Percentiles rank a stretch among this genome's conserved stretches.
Evolutionary conservation across 2,797 vertebrate genomes (phyloP).

Genomic region (Eremophila alpestris): DNA sequence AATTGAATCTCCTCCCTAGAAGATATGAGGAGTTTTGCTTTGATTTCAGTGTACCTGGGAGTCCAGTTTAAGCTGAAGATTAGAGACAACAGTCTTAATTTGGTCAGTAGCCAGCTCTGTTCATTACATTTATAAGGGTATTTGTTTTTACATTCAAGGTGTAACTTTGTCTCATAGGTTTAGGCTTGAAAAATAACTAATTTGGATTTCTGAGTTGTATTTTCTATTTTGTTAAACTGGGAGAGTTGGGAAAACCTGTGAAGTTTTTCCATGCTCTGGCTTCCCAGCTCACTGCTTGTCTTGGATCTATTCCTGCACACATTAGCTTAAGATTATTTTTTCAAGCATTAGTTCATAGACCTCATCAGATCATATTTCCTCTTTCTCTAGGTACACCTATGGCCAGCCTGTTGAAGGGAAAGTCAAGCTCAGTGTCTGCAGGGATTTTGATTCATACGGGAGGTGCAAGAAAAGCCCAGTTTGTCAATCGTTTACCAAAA

Average conservation of each 20-base stretch:
- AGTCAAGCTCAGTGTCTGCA: constrained; percentile 66
- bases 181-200: not conserved
- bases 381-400: constrained; percentile 64
- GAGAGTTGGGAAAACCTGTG: not conserved
- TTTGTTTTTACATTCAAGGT: not conserved
- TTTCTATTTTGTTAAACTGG: not conserved
- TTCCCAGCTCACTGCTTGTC: not conserved
- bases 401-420: constrained; percentile 70
- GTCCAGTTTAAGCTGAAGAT: not conserved
- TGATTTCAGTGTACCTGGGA: not conserved
- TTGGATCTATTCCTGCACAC: not conserved
- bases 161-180: not conserved
- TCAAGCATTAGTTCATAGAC: not conserved
- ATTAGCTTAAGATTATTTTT: not conserved
- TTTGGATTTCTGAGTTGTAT: not conserved
- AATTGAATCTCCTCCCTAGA: not conserved
- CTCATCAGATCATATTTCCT: not conserved
- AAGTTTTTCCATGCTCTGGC: not conserved
- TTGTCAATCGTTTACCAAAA: constrained; percentile 56
- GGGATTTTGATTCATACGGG: constrained; percentile 42
- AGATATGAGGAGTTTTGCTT: not conserved
- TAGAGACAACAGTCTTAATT: not conserved
- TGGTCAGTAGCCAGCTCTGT: not conserved
- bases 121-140: not conserved
- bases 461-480: constrained; percentile 62